These are phyloP conservation scores for Sogatella furcifera DNA, from an alignment of 1,140 invertebrate genomes.

Conservation along the genomic window DNA sequence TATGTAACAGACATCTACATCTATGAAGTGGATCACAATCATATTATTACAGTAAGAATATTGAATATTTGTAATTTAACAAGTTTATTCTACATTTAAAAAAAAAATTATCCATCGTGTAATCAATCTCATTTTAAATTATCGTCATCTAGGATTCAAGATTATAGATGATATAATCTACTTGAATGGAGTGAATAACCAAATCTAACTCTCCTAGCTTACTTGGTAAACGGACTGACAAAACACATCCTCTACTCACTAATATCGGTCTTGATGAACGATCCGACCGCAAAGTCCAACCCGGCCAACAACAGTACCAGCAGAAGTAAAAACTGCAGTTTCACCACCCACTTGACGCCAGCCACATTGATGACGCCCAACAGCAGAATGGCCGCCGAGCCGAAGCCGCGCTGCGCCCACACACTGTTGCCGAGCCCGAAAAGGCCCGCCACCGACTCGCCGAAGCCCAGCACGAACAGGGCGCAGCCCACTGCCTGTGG, in stretches of 20 bases:
- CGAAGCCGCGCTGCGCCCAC: constrained; percentile 70
- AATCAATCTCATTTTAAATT: too few species aligned
- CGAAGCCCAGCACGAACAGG: constrained; percentile 89
- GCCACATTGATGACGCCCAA: constrained; percentile 81
- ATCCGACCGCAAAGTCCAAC: constrained; percentile 80
- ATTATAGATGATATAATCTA: too few species aligned
- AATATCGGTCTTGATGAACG: constrained; percentile 56
- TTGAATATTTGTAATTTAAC: too few species aligned
- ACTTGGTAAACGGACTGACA: too few species aligned
- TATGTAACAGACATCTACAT: too few species aligned
- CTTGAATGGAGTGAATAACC: too few species aligned
- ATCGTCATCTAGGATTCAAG: too few species aligned
- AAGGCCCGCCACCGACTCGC: constrained; percentile 83
- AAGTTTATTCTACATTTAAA: too few species aligned
- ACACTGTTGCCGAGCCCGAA: constrained; percentile 55
- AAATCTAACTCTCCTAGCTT: too few species aligned
- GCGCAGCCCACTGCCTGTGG: constrained; percentile 87
- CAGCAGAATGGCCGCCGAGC: constrained; percentile 66
- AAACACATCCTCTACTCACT: constrained; percentile 35
- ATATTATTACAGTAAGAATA: too few species aligned
- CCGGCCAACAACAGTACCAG: constrained; percentile 74
- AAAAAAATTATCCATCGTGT: too few species aligned
- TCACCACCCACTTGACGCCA: constrained; percentile 88
- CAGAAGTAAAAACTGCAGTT: constrained; percentile 77
- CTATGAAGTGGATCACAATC: too few species aligned